Conservation (phyloP, 37 sponge, comb jelly and placozoan species). For the Beroe forskalii region DNA sequence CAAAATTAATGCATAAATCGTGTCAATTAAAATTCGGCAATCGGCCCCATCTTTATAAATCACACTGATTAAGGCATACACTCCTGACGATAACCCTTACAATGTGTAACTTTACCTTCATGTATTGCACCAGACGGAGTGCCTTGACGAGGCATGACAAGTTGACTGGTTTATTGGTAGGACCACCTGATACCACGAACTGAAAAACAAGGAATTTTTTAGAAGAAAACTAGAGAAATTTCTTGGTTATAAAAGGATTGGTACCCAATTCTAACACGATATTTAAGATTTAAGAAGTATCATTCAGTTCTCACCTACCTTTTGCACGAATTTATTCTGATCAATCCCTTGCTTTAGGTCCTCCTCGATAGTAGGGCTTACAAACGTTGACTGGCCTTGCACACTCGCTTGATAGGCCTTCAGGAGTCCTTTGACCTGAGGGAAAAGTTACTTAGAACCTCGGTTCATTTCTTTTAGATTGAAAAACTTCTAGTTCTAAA, state of each 20-base stretch:
- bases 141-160: constrained; percentile 17
- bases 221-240: not conserved
- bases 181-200: constrained; percentile 5
- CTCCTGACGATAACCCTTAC: too few species aligned
- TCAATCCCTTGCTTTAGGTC: constrained; percentile 30
- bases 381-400: not conserved
- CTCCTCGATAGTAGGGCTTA: constrained; percentile 39
- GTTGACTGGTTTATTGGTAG: constrained; percentile 11
- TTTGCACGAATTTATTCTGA: constrained; percentile 2
- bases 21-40: too few species aligned
- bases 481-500: too few species aligned
- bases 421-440: constrained; percentile 59
- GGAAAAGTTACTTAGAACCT: too few species aligned
- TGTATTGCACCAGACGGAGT: constrained; percentile 14
- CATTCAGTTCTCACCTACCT: too few species aligned
- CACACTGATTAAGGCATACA: too few species aligned
- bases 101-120: constrained; percentile 42
- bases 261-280: too few species aligned
- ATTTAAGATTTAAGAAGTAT: too few species aligned
- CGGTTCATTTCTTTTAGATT: too few species aligned
- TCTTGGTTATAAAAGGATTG: too few species aligned
- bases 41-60: too few species aligned
- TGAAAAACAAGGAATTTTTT: constrained; percentile 2
- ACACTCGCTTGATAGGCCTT: constrained; percentile 46
- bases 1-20: too few species aligned